Conservation (phyloP, 2,797 vertebrate genomes). For the Betta splendens region DNA sequence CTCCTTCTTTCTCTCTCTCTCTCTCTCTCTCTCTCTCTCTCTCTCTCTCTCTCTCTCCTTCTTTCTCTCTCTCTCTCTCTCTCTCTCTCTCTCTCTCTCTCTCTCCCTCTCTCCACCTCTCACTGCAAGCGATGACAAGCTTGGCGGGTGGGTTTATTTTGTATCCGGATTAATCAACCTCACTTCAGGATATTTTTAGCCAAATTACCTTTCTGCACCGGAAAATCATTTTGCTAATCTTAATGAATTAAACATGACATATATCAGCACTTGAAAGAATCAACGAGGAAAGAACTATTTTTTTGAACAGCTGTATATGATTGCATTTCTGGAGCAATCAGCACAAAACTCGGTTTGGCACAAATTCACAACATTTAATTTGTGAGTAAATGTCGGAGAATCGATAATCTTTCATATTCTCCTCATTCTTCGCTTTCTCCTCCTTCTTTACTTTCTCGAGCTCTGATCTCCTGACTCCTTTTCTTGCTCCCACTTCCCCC, state of each 20-base stretch:
- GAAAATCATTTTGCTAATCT: slow-evolving; percentile 23
- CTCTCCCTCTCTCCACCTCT: slow-evolving; percentile 24
- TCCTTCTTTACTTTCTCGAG: background rate
- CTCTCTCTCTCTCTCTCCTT: slow-evolving; percentile 3
- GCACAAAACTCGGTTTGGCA: background rate
- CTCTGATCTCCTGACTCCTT: slow-evolving; percentile 3
- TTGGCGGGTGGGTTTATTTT: slow-evolving; percentile 37
- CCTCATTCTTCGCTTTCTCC: too few relatives aligned
- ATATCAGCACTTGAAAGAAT: slow-evolving; percentile 4
- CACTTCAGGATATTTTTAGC: slow-evolving; percentile 49
- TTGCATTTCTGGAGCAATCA: background rate
- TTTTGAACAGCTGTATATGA: background rate
- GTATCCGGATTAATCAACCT: slow-evolving; percentile 33
- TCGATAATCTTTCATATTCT: too few relatives aligned
- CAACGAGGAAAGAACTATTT: background rate
- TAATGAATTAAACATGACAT: slow-evolving; percentile 7
- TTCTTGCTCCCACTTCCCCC: slow-evolving; percentile 9
- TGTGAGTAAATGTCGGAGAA: too few relatives aligned
- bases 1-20: slow-evolving; percentile 23
- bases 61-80: slow-evolving; percentile 28
- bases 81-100: slow-evolving; percentile 19
- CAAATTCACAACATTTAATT: background rate
- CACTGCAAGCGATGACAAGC: slow-evolving; percentile 48
- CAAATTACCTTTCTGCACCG: slow-evolving; percentile 26
- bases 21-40: slow-evolving; percentile 17